Conservation (phyloP, 2,113 vertebrate species). For the Tachycineta bicolor region DNA sequence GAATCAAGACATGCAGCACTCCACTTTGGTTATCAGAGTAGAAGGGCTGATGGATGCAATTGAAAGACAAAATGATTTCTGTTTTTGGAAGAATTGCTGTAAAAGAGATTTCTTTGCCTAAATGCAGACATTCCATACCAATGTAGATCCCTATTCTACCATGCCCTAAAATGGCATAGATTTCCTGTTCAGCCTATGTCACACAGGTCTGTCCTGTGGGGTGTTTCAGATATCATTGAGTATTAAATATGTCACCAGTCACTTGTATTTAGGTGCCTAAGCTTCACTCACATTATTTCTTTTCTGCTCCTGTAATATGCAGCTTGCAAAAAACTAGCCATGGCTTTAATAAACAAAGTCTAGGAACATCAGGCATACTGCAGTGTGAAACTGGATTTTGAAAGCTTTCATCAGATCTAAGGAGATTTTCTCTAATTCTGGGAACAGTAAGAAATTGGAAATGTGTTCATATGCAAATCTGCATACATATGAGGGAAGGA, state of each 20-base stretch:
- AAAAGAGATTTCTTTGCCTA: neutral
- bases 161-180: neutral
- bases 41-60: neutral
- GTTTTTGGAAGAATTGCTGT: neutral
- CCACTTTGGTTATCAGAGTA: neutral
- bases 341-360: neutral
- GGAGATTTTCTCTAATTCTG: neutral
- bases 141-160: neutral
- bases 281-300: neutral
- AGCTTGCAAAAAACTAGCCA: neutral
- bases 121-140: neutral
- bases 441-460: neutral
- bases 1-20: neutral
- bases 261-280: neutral
- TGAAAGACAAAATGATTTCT: neutral
- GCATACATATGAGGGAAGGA: neutral
- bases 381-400: neutral
- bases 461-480: neutral
- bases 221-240: neutral
- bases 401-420: neutral
- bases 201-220: neutral
- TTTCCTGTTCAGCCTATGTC: neutral
- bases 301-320: neutral
- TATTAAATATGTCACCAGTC: neutral
- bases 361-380: neutral